Evolutionary conservation across 2,888 invertebrate genomes (phyloP).

Genomic region (Coenonympha glycerion): DNA sequence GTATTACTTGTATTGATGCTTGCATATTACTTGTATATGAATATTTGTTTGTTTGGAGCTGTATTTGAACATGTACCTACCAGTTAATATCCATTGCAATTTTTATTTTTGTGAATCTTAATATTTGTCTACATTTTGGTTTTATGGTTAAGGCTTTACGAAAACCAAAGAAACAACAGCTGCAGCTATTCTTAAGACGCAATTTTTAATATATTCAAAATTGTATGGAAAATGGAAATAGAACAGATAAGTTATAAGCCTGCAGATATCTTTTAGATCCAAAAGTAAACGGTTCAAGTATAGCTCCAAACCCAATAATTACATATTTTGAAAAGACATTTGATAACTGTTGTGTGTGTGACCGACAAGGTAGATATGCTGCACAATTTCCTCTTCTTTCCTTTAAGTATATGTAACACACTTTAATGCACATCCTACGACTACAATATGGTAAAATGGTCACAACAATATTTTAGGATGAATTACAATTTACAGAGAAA

Average conservation of each 20-base stretch:
- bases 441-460: conserved; percentile 43
- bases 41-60: conserved; percentile 46
- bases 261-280: too few relatives aligned
- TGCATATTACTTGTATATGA: conserved; percentile 41
- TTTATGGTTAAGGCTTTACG: too few relatives aligned
- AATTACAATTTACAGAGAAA: too few relatives aligned
- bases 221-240: too few relatives aligned
- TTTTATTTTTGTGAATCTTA: too few relatives aligned
- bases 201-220: too few relatives aligned
- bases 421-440: conserved; percentile 42
- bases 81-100: background rate
- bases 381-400: conserved; percentile 53
- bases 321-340: conserved; percentile 39
- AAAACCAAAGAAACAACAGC: too few relatives aligned
- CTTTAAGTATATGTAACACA: conserved; percentile 39
- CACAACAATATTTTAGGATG: conserved; percentile 9
- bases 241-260: too few relatives aligned
- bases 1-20: conserved; percentile 50
- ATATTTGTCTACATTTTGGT: too few relatives aligned
- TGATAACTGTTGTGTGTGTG: conserved; percentile 56
- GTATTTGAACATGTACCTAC: conserved; percentile 33
- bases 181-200: too few relatives aligned
- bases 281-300: conserved; percentile 36
- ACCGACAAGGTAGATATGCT: conserved; percentile 65
- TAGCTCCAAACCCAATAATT: conserved; percentile 42